A percentile compares a stretch with the other conserved stretches of the same genome.
Conservation (phyloP, 2,113 vertebrate species). For the Nettapus auritus region DNA sequence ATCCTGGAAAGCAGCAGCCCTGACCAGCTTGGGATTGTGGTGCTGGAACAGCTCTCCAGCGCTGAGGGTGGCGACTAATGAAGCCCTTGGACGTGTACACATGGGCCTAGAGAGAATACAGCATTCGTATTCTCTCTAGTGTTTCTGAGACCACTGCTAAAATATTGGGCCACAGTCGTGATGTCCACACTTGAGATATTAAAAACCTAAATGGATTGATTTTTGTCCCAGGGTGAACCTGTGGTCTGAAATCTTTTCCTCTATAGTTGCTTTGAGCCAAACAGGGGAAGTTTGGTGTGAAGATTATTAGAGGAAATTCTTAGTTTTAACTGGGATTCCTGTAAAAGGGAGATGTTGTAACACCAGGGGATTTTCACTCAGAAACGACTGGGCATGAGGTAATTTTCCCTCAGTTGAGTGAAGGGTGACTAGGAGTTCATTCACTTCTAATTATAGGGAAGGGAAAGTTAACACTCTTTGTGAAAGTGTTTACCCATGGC, state of each 20-base stretch:
- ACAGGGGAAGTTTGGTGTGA: conserved; percentile 30
- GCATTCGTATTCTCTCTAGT: not conserved
- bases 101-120: not conserved
- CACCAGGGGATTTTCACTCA: conserved; percentile 53
- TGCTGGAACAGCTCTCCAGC: not conserved
- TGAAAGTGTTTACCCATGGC: not conserved
- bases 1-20: conserved; percentile 3
- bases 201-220: not conserved
- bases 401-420: not conserved
- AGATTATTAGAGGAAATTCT: conserved; percentile 49
- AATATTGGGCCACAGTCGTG: not conserved
- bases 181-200: not conserved
- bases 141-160: not conserved
- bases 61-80: not conserved
- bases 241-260: conserved; percentile 7
- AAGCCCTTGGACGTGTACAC: not conserved
- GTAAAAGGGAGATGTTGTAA: conserved; percentile 64
- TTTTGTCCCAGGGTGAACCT: conserved; percentile 28
- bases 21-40: not conserved
- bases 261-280: not conserved
- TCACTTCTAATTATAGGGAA: not conserved
- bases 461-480: not conserved
- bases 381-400: conserved; percentile 1
- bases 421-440: conserved; percentile 44
- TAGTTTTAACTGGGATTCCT: conserved; percentile 33